Evolutionary conservation across 2,797 vertebrate genomes (phyloP).

Genomic region (Decapterus maruadsi): DNA sequence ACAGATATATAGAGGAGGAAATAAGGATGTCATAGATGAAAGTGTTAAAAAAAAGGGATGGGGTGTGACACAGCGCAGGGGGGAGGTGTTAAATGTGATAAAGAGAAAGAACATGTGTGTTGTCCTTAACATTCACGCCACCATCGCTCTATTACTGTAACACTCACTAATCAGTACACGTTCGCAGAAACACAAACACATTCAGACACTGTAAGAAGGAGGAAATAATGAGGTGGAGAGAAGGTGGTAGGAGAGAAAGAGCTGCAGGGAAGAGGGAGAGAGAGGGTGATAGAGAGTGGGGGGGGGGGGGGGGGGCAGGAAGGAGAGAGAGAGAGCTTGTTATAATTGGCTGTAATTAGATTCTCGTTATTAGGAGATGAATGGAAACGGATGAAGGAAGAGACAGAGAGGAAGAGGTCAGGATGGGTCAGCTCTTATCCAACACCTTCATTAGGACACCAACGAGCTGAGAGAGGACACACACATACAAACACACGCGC

Average conservation of each 20-base stretch:
- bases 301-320: background rate
- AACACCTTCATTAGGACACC: constrained; percentile 80
- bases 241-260: constrained; percentile 41
- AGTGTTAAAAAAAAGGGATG: constrained; percentile 47
- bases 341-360: constrained; percentile 83
- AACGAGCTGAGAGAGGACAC: constrained; percentile 56
- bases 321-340: constrained; percentile 61
- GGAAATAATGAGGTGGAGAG: constrained; percentile 57
- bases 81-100: constrained; percentile 57
- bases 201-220: constrained; percentile 28
- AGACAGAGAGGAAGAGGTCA: constrained; percentile 74
- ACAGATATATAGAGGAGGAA: constrained; percentile 32
- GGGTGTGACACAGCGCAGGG: constrained; percentile 44
- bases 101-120: constrained; percentile 31
- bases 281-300: constrained; percentile 30
- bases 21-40: constrained; percentile 47
- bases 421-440: constrained; percentile 76
- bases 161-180: constrained; percentile 41
- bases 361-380: constrained; percentile 81
- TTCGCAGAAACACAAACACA: constrained; percentile 47
- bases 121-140: constrained; percentile 26
- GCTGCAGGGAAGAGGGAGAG: constrained; percentile 28
- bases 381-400: constrained; percentile 76
- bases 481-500: constrained; percentile 13
- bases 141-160: constrained; percentile 52